phyloP scores from a whole-genome alignment of 2,113 vertebrate species.

The Egretta garzetta region DNA sequence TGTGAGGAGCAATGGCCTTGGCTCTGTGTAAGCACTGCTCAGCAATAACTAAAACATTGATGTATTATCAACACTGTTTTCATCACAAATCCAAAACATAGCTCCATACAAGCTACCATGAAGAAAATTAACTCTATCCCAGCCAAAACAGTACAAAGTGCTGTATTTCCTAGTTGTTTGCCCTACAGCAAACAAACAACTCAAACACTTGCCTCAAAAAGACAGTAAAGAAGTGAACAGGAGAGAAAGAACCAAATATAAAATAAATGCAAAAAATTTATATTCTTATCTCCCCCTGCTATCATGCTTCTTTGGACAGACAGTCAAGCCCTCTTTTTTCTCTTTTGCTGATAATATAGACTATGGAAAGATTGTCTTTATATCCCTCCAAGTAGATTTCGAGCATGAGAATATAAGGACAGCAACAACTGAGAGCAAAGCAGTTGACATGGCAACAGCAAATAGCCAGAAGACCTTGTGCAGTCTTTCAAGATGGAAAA shows the following conservation, averaged over 20 bases:
- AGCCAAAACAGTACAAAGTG: neutral
- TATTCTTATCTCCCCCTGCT: neutral
- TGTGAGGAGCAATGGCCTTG: neutral
- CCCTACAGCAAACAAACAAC: neutral
- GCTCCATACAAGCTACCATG: neutral
- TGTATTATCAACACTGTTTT: neutral
- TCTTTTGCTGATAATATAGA: neutral
- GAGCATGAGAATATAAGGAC: neutral
- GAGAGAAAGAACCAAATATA: neutral
- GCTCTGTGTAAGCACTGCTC: accelerated
- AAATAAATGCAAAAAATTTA: neutral
- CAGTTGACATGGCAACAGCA: constrained; percentile 47
- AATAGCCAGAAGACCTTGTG: neutral
- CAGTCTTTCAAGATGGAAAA: neutral
- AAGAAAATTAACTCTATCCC: neutral
- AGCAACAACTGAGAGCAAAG: neutral
- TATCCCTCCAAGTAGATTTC: neutral
- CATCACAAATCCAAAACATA: neutral
- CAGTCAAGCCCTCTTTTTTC: neutral
- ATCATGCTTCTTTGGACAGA: neutral
- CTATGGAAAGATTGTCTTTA: neutral
- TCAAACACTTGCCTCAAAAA: neutral
- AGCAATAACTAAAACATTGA: neutral
- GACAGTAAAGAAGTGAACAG: neutral
- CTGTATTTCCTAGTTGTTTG: neutral